Evolutionary conservation across 1,140 invertebrate genomes (phyloP).

Genomic region (Homarus americanus): DNA sequence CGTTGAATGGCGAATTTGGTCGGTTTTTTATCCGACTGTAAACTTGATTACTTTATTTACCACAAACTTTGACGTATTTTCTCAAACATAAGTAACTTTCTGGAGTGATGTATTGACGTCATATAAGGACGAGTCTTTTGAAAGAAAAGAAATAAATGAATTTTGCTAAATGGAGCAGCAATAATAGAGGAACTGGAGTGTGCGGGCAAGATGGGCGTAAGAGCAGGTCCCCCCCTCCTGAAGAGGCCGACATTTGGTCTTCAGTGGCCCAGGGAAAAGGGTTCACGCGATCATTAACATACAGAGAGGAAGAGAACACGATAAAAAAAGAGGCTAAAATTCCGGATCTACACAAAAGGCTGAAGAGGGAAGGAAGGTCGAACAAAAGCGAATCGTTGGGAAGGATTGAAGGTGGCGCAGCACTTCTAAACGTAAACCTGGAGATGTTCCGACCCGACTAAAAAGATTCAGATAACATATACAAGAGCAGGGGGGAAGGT

Average conservation of each 20-base stretch:
- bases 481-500: not conserved
- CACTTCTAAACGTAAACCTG: not conserved
- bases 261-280: slow-evolving; percentile 49
- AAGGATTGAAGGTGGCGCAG: slow-evolving; percentile 22
- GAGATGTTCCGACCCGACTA: not conserved
- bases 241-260: slow-evolving; percentile 54
- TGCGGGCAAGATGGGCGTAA: slow-evolving; percentile 29
- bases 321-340: slow-evolving; percentile 62
- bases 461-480: not conserved
- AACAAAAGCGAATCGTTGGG: slow-evolving; percentile 68
- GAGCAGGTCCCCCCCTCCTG: slow-evolving; percentile 28
- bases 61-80: too few relatives aligned
- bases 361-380: slow-evolving; percentile 65
- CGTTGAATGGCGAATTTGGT: not conserved
- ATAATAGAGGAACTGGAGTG: not conserved
- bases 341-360: slow-evolving; percentile 68
- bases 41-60: not conserved
- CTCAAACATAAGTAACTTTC: not conserved
- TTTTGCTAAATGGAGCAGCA: not conserved
- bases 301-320: slow-evolving; percentile 49
- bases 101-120: too few relatives aligned
- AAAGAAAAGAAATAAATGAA: not conserved
- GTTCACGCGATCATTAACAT: slow-evolving; percentile 69
- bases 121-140: not conserved
- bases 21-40: not conserved